Percentiles rank a stretch among this genome's conserved stretches.
Conservation (phyloP, 1,140 invertebrate species). For the Melanaphis sacchari region DNA sequence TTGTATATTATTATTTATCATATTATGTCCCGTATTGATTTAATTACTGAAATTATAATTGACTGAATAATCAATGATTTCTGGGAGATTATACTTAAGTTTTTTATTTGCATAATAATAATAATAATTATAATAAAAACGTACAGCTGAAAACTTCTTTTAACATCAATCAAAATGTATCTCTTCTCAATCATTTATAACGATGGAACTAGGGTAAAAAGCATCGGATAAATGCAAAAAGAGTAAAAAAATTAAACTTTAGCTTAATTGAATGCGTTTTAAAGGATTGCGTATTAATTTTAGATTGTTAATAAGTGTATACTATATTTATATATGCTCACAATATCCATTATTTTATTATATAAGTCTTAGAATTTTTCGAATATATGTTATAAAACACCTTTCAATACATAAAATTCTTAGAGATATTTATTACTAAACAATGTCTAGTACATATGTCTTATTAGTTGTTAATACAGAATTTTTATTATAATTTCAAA, state of each 20-base stretch:
- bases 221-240: neutral
- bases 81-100: neutral
- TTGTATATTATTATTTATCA: neutral
- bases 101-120: slow-evolving; percentile 19
- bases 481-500: neutral
- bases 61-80: neutral
- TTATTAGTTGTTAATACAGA: neutral
- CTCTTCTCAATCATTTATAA: slow-evolving; percentile 23
- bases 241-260: slow-evolving; percentile 6
- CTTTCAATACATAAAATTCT: neutral
- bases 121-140: neutral
- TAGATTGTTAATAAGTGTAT: neutral
- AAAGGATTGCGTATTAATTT: neutral
- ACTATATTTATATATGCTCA: neutral
- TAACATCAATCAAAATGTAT: neutral
- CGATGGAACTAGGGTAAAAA: neutral
- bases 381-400: neutral
- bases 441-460: too few relatives aligned
- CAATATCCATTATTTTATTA: neutral
- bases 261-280: neutral
- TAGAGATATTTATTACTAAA: neutral
- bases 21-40: neutral
- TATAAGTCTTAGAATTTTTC: neutral
- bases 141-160: neutral
- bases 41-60: slow-evolving; percentile 1